These are phyloP conservation scores for Epizoanthus fatuus DNA, from an alignment of 92 coral and sea anemone genomes.

Conservation along the genomic window DNA sequence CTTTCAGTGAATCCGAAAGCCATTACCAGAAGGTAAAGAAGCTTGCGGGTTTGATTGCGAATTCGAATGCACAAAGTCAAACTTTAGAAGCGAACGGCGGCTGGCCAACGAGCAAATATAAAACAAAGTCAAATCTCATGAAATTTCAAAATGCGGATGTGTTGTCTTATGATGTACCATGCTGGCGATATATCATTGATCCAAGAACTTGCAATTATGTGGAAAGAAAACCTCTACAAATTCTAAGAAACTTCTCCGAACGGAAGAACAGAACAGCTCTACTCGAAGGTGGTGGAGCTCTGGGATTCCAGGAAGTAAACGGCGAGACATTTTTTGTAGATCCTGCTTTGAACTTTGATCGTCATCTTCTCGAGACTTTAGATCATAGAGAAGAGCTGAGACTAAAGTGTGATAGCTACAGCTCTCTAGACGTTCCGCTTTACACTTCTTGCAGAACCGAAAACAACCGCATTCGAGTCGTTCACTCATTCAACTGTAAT, in stretches of 20 bases:
- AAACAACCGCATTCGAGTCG: conserved; percentile 68
- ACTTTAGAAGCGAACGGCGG: conserved; percentile 44
- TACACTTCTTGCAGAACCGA: conserved; percentile 68
- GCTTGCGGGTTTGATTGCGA: conserved; percentile 84
- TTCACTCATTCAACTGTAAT: conserved; percentile 56
- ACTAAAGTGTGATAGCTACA: conserved; percentile 51
- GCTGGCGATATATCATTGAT: conserved; percentile 96
- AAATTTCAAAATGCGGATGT: conserved; percentile 93
- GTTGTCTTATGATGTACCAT: conserved; percentile 93
- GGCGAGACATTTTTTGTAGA: conserved; percentile 82
- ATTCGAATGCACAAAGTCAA: conserved; percentile 71
- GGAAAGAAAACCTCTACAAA: conserved; percentile 80
- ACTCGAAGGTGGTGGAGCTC: conserved; percentile 83
- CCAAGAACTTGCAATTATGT: conserved; percentile 86
- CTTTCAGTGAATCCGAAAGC: conserved; percentile 68
- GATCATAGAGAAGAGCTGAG: conserved; percentile 66
- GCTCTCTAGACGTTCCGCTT: conserved; percentile 54
- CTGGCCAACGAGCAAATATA: conserved; percentile 38
- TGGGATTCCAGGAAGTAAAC: conserved; percentile 81
- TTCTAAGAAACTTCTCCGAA: conserved; percentile 64
- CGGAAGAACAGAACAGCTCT: conserved; percentile 67
- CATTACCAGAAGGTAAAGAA: conserved; percentile 84
- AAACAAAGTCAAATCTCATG: conserved; percentile 45
- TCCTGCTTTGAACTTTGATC: conserved; percentile 93
- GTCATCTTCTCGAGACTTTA: conserved; percentile 79